Evolutionary conservation across 2,113 vertebrate genomes (phyloP), one percentile per base, ranked within the genome.

Genomic region (Pollachius pollachius): DNA sequence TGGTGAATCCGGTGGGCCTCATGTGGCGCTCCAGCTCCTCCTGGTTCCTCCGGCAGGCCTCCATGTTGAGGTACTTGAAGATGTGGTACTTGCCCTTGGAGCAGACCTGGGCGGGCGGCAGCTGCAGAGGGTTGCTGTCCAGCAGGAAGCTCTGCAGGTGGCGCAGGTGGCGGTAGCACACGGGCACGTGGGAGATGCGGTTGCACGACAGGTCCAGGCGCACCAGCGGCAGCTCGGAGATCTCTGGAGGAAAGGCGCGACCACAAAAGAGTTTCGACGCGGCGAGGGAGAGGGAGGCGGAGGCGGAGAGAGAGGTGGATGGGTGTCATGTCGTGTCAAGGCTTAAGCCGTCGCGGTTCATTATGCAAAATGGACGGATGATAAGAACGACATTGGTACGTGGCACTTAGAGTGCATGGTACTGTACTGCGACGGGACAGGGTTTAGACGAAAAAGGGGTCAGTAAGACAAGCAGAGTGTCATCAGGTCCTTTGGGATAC

Each of bases 151-250:
- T 91, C 88, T 97, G 95, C 16, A 97, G 93, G 69, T 95, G 93
- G 5, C 92, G 92, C 8, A 97, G 88, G 84, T 92, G 94, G 8
- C 95, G 94, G 90, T 93, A 97, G 85, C 94, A 95, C 79, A 95
- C 79, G 0, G 95, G 95, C 15, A 97, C 93, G 13, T 85, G 85
- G 71, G 94, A 88, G 62, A 97, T 87, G 1, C 93, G 93, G 85
- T 97, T 97, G 85, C 95, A 97, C 74, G 95, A 95, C 78, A 96
- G 94, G 52, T 97, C 95, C 25, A 97, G 91, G 5, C 95, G 93
- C 57, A 95, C 93, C 0, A 97, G 92, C 0, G 95, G 95, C 68
- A 97, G 90, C 83, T 94, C 94, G 0, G 94, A 92, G 70, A 96
- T 89, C 85, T 96, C 95, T 97, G 89, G 1, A 48, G 41, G 11